Conservation (phyloP, 2,797 vertebrate species). For the Anomalospiza imberbis region DNA sequence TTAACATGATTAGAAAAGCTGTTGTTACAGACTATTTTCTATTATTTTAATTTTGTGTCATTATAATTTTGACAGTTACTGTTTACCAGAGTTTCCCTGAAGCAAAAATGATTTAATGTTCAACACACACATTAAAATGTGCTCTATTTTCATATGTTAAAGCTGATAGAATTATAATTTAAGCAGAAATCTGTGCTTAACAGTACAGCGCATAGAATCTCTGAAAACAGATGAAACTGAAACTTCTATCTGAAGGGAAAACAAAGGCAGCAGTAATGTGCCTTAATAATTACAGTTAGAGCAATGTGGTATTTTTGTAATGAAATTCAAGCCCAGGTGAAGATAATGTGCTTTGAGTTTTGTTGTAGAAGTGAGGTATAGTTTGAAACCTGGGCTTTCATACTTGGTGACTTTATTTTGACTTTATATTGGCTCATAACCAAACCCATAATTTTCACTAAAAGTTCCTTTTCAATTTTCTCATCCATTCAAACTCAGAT, state of each 20-base stretch:
- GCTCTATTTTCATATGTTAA: slow-evolving; percentile 70
- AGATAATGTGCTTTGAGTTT: neutral
- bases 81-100: slow-evolving; percentile 72
- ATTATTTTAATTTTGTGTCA: slow-evolving; percentile 74
- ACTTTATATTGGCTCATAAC: neutral
- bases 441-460: neutral
- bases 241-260: slow-evolving; percentile 21
- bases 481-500: neutral
- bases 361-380: neutral
- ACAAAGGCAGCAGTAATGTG: neutral
- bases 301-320: neutral
- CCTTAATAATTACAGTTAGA: neutral
- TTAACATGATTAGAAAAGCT: slow-evolving; percentile 70
- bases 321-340: neutral
- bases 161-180: slow-evolving; percentile 74
- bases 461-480: slow-evolving; percentile 2
- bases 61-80: slow-evolving; percentile 75
- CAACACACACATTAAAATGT: slow-evolving; percentile 69
- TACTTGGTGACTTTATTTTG: neutral
- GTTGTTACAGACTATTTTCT: slow-evolving; percentile 65
- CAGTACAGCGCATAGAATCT: slow-evolving; percentile 20
- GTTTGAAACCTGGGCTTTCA: neutral
- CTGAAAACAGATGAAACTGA: slow-evolving; percentile 4
- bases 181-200: slow-evolving; percentile 67
- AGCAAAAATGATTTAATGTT: slow-evolving; percentile 73